Percentiles rank a stretch among this genome's conserved stretches.
phyloP scores from a whole-genome alignment of 2,888 invertebrate genomes.

The Villa cingulata region DNA sequence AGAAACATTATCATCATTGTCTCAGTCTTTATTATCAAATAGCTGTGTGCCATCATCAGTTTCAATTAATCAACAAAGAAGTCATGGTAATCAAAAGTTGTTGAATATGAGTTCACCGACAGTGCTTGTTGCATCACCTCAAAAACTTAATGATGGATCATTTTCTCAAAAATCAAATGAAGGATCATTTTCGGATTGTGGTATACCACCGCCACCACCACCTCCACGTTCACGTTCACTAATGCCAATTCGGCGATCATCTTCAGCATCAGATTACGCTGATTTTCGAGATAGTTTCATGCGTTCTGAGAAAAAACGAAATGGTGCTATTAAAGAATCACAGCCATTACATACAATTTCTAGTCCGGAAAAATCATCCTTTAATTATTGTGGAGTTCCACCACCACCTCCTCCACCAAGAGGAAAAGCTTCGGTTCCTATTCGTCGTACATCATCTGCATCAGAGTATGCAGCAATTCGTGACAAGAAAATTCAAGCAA shows the following conservation, averaged over 20 bases:
- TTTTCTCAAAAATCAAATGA: constrained; percentile 6
- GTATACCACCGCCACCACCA: constrained; percentile 30
- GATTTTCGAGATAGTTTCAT: constrained; percentile 31
- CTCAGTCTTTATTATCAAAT: constrained; percentile 32
- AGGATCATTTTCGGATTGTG: constrained; percentile 5
- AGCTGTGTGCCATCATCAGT: constrained; percentile 2
- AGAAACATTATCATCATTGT: constrained; percentile 16
- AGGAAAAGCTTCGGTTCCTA: constrained; percentile 21
- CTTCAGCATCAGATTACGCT: constrained; percentile 56
- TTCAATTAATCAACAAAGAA: constrained; percentile 3
- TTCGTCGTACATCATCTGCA: constrained; percentile 48
- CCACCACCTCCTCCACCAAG: constrained; percentile 36
- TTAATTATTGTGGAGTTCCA: constrained; percentile 35
- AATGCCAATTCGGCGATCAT: constrained; percentile 40
- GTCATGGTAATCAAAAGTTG: neutral
- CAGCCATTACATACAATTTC: constrained; percentile 18
- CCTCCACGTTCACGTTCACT: constrained; percentile 32
- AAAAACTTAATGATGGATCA: no score
- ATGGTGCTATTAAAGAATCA: constrained; percentile 20
- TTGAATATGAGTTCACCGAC: neutral
- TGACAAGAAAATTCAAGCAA: constrained; percentile 24
- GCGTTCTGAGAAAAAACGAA: constrained; percentile 13
- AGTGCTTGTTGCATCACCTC: constrained; percentile 2
- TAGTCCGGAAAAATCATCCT: constrained; percentile 31
- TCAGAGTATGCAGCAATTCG: constrained; percentile 46